Base-by-base conservation (phyloP, 23 tunicate genomes). In the Ascidia mentula region DNA sequence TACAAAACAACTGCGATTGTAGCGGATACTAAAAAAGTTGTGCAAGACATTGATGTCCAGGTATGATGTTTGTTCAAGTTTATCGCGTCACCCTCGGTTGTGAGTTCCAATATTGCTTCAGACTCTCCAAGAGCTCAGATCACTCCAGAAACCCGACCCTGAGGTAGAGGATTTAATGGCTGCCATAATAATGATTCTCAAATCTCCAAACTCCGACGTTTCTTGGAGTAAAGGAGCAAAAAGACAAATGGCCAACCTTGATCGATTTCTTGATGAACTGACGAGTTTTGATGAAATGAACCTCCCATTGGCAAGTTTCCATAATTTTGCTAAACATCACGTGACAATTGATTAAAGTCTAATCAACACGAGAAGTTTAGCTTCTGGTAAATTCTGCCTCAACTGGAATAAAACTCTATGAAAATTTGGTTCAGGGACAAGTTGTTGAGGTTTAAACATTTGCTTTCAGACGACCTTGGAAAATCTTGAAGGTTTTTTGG, bases 201-300 rank as follows among this genome's bases (percentile, higher is more conserved):
- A 93, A 69, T 87, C 98, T 34, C 89, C 98, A 32, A 93, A 93
- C 80, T 86, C 91, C 34, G 98, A 93, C 73, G 82, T 93, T 35
- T 88, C 98, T 24, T 93, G 98, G 98, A 93, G 90, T 77, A 93
- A 93, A 69, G 98, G 98, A 22, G 98, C 93, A 4, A 93, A 93
- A 73, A 71, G 98, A 35, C 92, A 88, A 60, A 93, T 93, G 98
- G 98, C 98, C 12, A 93, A 93, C 45, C 59, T 93, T 38, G 98
- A 93, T 72, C 98, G 98, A n/a, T 93, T 93, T 75, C 61, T 93
- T 18, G 93, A 93, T 53, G 93, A 93, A 45, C 77, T 93, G 45
- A 33, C 73, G 65, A 84, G 82, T 40, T 93, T 93, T 78, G 98
- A 93, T 70, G 89, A 87, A 46, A 77, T 76, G 59, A 85, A 87